These are phyloP conservation scores for Andricus quercusramuli DNA, from an alignment of 2,888 invertebrate genomes.

Conservation along the genomic window DNA sequence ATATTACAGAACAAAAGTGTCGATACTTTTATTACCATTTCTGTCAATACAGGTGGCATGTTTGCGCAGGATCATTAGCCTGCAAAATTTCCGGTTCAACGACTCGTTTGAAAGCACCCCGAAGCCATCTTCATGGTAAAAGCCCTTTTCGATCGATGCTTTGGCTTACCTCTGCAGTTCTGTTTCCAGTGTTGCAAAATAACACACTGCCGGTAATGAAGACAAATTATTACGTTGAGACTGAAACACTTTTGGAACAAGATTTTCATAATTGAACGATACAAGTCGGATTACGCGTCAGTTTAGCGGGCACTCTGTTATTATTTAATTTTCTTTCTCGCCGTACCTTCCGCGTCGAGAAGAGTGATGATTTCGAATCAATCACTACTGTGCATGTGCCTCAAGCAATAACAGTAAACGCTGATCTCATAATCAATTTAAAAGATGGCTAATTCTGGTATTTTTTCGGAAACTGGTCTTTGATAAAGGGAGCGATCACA, in stretches of 20 bases:
- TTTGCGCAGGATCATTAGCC: conserved; percentile 47
- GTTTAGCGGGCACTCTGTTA: not conserved
- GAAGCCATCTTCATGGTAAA: conserved; percentile 46
- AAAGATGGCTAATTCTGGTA: not conserved
- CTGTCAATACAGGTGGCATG: conserved; percentile 22
- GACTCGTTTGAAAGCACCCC: conserved; percentile 53
- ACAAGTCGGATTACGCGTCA: not conserved
- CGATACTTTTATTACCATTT: not conserved
- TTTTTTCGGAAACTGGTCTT: not conserved
- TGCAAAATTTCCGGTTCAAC: conserved; percentile 49
- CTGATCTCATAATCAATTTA: not conserved
- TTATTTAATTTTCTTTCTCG: not conserved
- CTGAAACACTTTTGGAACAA: not conserved
- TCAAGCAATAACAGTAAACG: not conserved
- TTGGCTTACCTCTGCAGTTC: not conserved
- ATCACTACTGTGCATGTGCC: conserved; percentile 4
- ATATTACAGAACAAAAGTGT: not conserved
- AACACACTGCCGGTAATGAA: not conserved
- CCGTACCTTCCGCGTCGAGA: not conserved
- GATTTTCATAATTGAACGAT: not conserved
- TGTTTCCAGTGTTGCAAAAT: not conserved
- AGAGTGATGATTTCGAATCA: not conserved
- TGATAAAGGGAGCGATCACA: not conserved
- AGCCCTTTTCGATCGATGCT: conserved; percentile 9
- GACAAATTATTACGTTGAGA: not conserved